Base-by-base conservation (phyloP, 2,113 vertebrate species). In the Solea solea region DNA sequence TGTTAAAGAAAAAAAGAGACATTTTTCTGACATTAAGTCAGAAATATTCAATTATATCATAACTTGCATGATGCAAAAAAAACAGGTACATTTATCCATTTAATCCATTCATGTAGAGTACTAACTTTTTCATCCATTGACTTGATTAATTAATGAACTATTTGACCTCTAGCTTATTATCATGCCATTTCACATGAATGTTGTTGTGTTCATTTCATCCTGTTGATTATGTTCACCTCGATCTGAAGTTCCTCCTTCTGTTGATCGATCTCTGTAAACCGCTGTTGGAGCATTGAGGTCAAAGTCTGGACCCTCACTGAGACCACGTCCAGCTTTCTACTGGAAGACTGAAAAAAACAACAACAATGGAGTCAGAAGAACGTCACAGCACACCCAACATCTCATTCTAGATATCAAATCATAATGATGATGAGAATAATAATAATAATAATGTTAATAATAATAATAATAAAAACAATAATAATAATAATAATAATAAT, bases 221-320 rank as follows among this genome's bases (percentile, higher is more conserved):
- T 1, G 7, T 67, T 34, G 34, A n/a, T 27, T 15, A 50, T 28
- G 44, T 82, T 87, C 88, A 96, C 96, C 94, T 95, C 94, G 4
- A 96, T 95, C 72, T 93, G 93, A 10, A 96, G 86, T 72, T 96
- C 95, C 82, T 95, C 95, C 83, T 88, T 93, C 88, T 94, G 95
- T 34, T 95, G 95, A 78, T 96, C 93, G 1, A 96, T 91, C 70
- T 96, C 96, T 46, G 93, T 90, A 74, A 96, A 94, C 40, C 86
- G 89, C 64, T 88, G 92, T 49, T 94, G 93, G 86, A 95, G 81
- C 64, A 85, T 61, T 0, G 93, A 93, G 10, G 92, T 85, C 0
- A 90, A 91, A 0, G 78, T 65, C 53, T 90, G 54, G 0, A 72
- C 41, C 70, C 83, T 90, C 65, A 78, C 62, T 6, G 88, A 86